These are phyloP conservation scores for Epistrophe grossulariae DNA, from an alignment of 2,888 invertebrate genomes.

Conservation along the genomic window DNA sequence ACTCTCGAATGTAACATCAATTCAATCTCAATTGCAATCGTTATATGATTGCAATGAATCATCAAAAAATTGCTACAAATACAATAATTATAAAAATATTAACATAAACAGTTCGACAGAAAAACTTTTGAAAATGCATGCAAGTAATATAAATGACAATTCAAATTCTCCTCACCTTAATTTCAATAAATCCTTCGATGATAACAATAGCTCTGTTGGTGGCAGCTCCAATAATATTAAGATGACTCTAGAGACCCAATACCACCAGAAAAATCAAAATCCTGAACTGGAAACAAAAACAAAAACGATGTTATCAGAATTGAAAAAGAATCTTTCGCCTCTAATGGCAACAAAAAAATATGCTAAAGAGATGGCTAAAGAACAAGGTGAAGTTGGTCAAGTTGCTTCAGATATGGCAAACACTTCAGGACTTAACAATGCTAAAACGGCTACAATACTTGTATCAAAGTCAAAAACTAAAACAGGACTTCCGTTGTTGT, in stretches of 20 bases:
- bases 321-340: slow-evolving; percentile 58
- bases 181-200: slow-evolving; percentile 44
- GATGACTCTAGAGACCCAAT: slow-evolving; percentile 34
- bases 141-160: slow-evolving; percentile 46
- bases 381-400: slow-evolving; percentile 54
- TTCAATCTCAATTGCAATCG: slow-evolving; percentile 83
- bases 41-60: slow-evolving; percentile 81
- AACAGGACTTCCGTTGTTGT: slow-evolving; percentile 83
- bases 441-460: slow-evolving; percentile 84
- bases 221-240: slow-evolving; percentile 48
- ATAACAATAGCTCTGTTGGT: slow-evolving; percentile 29
- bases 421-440: slow-evolving; percentile 74
- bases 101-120: slow-evolving; percentile 68
- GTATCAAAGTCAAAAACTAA: slow-evolving; percentile 84
- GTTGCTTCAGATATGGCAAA: slow-evolving; percentile 53
- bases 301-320: slow-evolving; percentile 49
- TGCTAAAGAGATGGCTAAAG: slow-evolving; percentile 25
- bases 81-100: slow-evolving; percentile 70
- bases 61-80: slow-evolving; percentile 76
- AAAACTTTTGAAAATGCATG: slow-evolving; percentile 63
- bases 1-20: slow-evolving; percentile 83
- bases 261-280: slow-evolving; percentile 46
- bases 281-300: slow-evolving; percentile 54
- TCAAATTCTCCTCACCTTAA: slow-evolving; percentile 49
- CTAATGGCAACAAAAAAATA: slow-evolving; percentile 38